Conservation (phyloP, 2,113 vertebrate genomes). For the Trematocara variabile region DNA sequence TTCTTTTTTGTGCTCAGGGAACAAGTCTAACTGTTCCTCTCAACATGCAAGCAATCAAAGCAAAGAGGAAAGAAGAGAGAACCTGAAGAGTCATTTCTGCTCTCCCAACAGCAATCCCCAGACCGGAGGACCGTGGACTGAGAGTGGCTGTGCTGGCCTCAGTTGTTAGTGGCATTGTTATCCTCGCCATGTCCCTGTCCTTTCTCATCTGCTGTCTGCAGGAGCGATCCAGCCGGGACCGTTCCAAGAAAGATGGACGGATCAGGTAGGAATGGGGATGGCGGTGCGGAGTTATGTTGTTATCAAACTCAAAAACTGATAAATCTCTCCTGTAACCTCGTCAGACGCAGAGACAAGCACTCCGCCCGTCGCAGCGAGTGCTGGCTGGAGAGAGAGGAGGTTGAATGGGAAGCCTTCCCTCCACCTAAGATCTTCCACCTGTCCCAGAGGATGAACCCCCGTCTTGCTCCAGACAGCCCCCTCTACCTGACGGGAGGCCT, state of each 20-base stretch:
- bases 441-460: conserved; percentile 68
- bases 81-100: background rate
- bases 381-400: conserved; percentile 73
- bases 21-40: background rate
- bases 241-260: conserved; percentile 42
- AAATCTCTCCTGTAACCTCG: background rate
- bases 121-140: conserved; percentile 67
- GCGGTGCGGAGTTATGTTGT: background rate
- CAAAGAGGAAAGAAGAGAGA: background rate
- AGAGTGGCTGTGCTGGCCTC: conserved; percentile 76
- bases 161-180: conserved; percentile 78
- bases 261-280: conserved; percentile 45
- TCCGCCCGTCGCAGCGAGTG: conserved; percentile 57
- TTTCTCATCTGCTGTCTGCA: conserved; percentile 82
- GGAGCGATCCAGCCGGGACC: conserved; percentile 48
- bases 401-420: conserved; percentile 69
- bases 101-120: conserved; percentile 62
- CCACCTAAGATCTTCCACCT: conserved; percentile 74
- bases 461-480: conserved; percentile 60
- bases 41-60: background rate
- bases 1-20: background rate
- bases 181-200: conserved; percentile 77
- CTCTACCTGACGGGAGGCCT: conserved; percentile 66
- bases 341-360: conserved; percentile 61
- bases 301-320: background rate